Evolutionary conservation across 1,140 invertebrate species (phyloP).

Genomic region (Drosophila takahashii): DNA sequence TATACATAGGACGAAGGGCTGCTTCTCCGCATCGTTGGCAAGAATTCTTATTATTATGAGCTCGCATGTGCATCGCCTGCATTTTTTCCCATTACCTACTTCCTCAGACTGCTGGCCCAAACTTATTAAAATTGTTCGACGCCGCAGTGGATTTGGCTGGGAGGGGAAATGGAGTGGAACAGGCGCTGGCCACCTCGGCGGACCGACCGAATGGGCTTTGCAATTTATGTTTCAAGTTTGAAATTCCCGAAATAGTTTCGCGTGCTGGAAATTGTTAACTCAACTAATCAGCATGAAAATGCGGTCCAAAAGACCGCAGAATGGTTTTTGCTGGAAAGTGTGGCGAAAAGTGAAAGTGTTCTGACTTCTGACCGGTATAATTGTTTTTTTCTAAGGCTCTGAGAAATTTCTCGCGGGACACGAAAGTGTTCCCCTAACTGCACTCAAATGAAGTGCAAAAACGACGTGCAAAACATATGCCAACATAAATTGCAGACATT

Average conservation of each 20-base stretch:
- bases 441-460: conserved; percentile 23
- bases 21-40: conserved; percentile 24
- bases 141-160: conserved; percentile 20
- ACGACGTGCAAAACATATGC: conserved; percentile 3
- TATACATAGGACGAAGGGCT: conserved; percentile 2
- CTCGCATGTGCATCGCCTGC: conserved; percentile 66
- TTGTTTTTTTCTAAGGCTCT: conserved; percentile 44
- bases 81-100: conserved; percentile 67
- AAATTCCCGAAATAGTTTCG: conserved; percentile 80
- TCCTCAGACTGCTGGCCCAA: conserved; percentile 41
- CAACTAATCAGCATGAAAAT: conserved; percentile 80
- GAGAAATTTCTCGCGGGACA: conserved; percentile 12
- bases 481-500: neutral
- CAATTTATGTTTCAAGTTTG: conserved; percentile 73
- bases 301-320: conserved; percentile 33
- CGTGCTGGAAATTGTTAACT: conserved; percentile 78
- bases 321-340: neutral
- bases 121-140: conserved; percentile 68
- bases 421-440: neutral
- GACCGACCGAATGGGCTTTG: conserved; percentile 24
- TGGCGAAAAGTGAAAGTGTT: conserved; percentile 67
- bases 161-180: conserved; percentile 1
- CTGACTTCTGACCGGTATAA: conserved; percentile 34
- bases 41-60: conserved; percentile 62
- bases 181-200: conserved; percentile 39